Evolutionary conservation across 2,888 invertebrate genomes (phyloP).

Genomic region (Trachelus troglodyta): DNA sequence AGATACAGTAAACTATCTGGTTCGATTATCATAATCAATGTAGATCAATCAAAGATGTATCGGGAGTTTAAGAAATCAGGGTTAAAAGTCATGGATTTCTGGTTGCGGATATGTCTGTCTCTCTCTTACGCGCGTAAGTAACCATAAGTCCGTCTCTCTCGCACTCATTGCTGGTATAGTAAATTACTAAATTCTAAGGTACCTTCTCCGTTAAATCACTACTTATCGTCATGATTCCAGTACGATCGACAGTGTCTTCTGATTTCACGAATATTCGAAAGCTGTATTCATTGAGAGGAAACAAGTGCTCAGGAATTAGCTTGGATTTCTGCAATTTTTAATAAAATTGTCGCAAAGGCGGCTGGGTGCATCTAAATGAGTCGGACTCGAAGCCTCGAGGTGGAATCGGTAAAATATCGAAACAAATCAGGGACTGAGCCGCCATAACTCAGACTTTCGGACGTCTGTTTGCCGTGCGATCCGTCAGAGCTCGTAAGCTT

Average conservation of each 20-base stretch:
- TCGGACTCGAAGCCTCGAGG: conserved; percentile 4
- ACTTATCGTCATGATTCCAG: not conserved
- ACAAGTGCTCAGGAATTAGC: not conserved
- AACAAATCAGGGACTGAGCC: conserved; percentile 62
- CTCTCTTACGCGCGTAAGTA: not conserved
- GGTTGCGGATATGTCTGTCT: not conserved
- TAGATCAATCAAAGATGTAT: not conserved
- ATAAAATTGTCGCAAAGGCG: not conserved
- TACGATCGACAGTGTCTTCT: not conserved
- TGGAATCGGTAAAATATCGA: conserved; percentile 62
- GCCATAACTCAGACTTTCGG: conserved; percentile 60
- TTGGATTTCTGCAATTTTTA: not conserved
- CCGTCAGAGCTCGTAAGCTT: conserved; percentile 61
- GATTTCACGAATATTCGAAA: not conserved
- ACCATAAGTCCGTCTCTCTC: not conserved
- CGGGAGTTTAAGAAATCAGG: not conserved
- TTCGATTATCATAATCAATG: not conserved
- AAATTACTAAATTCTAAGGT: not conserved
- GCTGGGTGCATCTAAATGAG: not conserved
- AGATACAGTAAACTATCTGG: not conserved
- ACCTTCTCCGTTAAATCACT: not conserved
- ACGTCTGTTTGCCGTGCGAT: conserved; percentile 60
- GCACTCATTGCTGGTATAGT: not conserved
- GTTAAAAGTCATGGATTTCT: not conserved
- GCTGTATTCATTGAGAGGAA: not conserved